Evolutionary conservation across 2,113 vertebrate genomes (phyloP), one percentile per base, ranked within the genome.

Genomic region (Procapra przewalskii): DNA sequence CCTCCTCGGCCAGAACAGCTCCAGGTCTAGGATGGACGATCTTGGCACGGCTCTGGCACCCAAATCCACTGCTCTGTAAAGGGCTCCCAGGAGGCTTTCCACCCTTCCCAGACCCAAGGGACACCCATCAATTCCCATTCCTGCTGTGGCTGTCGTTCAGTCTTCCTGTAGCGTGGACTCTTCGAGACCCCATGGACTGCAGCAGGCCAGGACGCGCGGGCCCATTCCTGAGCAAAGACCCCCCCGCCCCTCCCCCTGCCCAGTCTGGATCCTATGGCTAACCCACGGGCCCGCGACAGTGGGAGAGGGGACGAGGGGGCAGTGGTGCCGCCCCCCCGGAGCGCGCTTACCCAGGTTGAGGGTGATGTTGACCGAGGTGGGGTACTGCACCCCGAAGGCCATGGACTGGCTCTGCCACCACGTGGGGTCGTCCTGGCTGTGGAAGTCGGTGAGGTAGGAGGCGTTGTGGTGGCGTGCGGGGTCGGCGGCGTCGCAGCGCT

Each of bases 371-470:
- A 99, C 99, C 0, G 99, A 99, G 97, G 98, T 99, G 79, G 99
- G 99, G 97, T 99, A 90, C 99, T 99, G 99, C 95, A 99, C 98
- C 6, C 99, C 99, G 0, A 99, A 99, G 90, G 99, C 99, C 99
- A 99, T 99, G 97, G 99, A 99, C 98, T 99, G 99, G 98, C 99
- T 99, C 98, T 99, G 99, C 99, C 99, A 99, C 99, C 99, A 99
- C n/a, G 99, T 99, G 95, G 98, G 99, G 94, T 99, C 99, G 84
- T 99, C 99, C 19, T 99, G 99, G 94, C 98, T 99, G 98, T 99
- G 99, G 98, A 99, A 99, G 98, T 99, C 99, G 3, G 99, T 99
- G 98, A 99, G 99, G 97, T 99, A 98, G 96, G 98, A 98, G 98
- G 99, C 98, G 1, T 99, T 99, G 99, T 99, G 99, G 98, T 99